Conservation (phyloP, 2,888 invertebrate genomes). For the Rotaria magnacalcarata region DNA sequence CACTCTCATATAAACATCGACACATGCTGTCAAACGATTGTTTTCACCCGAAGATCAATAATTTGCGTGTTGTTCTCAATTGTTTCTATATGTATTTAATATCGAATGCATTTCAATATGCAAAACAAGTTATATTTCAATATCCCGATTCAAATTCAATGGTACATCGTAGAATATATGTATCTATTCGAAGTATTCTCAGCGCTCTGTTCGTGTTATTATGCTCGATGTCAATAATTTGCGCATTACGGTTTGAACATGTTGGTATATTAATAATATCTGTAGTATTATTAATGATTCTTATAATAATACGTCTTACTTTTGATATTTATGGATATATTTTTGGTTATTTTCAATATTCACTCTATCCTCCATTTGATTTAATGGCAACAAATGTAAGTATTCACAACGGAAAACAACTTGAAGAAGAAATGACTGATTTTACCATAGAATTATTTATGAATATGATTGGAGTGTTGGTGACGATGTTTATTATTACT, state of each 20-base stretch:
- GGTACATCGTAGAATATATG: background rate
- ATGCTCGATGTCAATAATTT: background rate
- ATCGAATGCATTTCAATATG: background rate
- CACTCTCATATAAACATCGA: background rate
- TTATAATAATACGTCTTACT: background rate
- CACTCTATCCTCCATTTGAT: background rate
- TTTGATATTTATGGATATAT: background rate
- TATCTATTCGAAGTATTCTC: background rate
- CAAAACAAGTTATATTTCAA: background rate
- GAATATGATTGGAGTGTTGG: background rate
- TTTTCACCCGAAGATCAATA: background rate
- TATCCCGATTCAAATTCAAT: background rate
- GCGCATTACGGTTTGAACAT: background rate
- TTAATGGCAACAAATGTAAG: background rate
- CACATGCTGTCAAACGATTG: background rate
- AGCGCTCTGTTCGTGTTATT: background rate
- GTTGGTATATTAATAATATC: background rate
- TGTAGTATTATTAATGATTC: background rate
- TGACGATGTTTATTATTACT: background rate
- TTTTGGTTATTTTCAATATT: background rate
- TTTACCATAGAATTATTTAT: background rate
- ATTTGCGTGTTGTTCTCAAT: background rate
- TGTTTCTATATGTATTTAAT: background rate
- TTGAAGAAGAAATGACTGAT: background rate
- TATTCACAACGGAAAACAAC: background rate